A percentile compares a stretch with the other conserved stretches of the same genome.
Evolutionary conservation across 2,888 invertebrate genomes (phyloP).

Genomic region (Coelinius sp.): DNA sequence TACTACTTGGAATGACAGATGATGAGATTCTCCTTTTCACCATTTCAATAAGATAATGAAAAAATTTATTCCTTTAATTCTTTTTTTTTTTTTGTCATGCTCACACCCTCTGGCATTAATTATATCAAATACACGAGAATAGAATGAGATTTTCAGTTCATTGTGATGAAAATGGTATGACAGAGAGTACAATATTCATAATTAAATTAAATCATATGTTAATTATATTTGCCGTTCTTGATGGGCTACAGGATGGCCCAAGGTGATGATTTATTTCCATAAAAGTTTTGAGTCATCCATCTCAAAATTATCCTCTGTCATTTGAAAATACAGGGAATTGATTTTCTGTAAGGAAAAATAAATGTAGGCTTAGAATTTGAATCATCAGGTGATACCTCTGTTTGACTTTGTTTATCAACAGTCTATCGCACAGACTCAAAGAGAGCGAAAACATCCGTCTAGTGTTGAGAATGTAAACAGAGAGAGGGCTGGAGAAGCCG

Average conservation of each 20-base stretch:
- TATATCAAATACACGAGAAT: not conserved
- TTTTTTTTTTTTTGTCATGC: not conserved
- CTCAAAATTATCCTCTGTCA: not conserved
- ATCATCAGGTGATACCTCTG: not conserved
- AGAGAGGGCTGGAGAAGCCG: not conserved
- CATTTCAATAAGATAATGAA: too few species aligned
- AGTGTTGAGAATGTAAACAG: not conserved
- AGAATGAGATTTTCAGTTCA: not conserved
- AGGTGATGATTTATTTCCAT: too few species aligned
- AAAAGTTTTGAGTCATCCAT: too few species aligned
- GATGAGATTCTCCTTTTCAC: too few species aligned
- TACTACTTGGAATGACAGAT: not conserved
- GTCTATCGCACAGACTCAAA: not conserved
- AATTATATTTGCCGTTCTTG: too few species aligned
- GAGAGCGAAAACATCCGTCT: not conserved
- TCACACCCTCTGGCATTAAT: not conserved
- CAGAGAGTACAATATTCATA: too few species aligned
- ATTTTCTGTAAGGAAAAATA: not conserved
- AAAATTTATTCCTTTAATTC: not conserved
- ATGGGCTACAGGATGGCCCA: too few species aligned
- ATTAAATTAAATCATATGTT: too few species aligned
- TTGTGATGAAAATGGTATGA: not conserved
- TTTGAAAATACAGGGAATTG: not conserved
- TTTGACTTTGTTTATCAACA: not conserved
- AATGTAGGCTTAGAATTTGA: not conserved